Base-by-base conservation (phyloP, 2,113 vertebrate genomes). In the Butorides virescens region DNA sequence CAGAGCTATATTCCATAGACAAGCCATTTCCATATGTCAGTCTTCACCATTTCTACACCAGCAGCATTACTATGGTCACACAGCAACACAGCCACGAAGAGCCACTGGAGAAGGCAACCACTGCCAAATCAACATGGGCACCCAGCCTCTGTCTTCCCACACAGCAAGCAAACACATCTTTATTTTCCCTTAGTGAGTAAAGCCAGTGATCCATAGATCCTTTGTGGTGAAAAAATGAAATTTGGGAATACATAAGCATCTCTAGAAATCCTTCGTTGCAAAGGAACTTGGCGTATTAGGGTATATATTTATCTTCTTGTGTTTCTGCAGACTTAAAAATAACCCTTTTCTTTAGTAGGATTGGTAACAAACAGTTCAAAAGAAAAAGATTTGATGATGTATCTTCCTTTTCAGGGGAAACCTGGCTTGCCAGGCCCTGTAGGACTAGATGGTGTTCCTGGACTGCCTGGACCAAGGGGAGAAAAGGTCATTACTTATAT, bases 341-440 rank as follows among this genome's bases (percentile, higher is more conserved):
- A 29, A 62, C 29, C 17, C 27, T 49, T 86, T 65, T 59, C 39
- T 77, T 66, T 26, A 30, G 21, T 29, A 34, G 32, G 23, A 32
- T 10, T 50, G 34, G 20, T 68, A 68, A 78, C 15, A n/a, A 68
- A n/a, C 8, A 23, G 25, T 46, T 74, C 39, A 26, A 19, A 58
- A 79, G 49, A 26, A 62, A 53, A 88, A 49, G 13, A n/a, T 16
- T 25, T 80, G 37, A 79, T 37, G 10, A 29, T 42, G 10, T 49
- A 8, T 91, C 44, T 73, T 92, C 30, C 14, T 90, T 92, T 96
- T 26, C 59, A 99, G 99, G 99, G 99, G 46, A 94, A 95, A 52
- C 96, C 98, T 42, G 99, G 99, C 52, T 97, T 99, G 78, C 98
- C 98, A 65, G 99, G 99, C 70, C 98, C 98, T 23, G 98, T 98